Evolutionary conservation across 2,113 vertebrate genomes (phyloP), one percentile per base, ranked within the genome.

Genomic region (Isurus oxyrinchus): DNA sequence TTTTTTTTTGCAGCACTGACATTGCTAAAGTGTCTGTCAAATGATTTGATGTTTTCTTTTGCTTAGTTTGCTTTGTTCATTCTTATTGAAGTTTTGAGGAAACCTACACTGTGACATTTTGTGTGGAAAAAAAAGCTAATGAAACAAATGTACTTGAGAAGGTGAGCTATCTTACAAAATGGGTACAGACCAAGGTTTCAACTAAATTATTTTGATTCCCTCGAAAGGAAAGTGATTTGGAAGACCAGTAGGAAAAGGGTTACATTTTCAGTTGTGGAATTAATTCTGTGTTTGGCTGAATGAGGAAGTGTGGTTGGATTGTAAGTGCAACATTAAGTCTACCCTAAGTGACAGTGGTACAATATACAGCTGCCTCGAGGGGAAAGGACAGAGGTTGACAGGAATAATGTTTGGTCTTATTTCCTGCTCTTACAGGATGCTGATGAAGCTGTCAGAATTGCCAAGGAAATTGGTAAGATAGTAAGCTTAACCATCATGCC

Each of bases 391-490:
- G 96, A 98, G 97, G 98, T 97, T 98, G 98, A 98, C 98, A 97
- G 98, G 98, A 98, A 98, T 98, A 98, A 98, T 97, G 97, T 97
- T 98, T 97, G 96, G 96, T 98, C 98, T 98, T 98, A 97, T 98
- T 97, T 98, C 97, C 98, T 98, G 98, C 97, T 98, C 97, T 98
- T 98, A 97, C 98, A 99, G 99, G 98, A 98, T 98, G 98, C 98
- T 97, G 99, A 99, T 97, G 99, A 99, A 97, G 99, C 99, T 97
- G 99, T 99, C 98, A 98, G 98, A 98, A 99, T 99, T 97, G 98
- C 99, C 97, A 98, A 98, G 97, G 98, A 99, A 97, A 99, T 99
- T 96, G 99, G 99, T 99, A 98, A 98, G 98, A 98, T 97, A 97
- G 98, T 98, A 98, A 98, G 49, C 98, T 98, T 98, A 98, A 98